These are phyloP conservation scores for Epirrhoe alternata DNA, from an alignment of 2,888 invertebrate genomes.

Conservation along the genomic window DNA sequence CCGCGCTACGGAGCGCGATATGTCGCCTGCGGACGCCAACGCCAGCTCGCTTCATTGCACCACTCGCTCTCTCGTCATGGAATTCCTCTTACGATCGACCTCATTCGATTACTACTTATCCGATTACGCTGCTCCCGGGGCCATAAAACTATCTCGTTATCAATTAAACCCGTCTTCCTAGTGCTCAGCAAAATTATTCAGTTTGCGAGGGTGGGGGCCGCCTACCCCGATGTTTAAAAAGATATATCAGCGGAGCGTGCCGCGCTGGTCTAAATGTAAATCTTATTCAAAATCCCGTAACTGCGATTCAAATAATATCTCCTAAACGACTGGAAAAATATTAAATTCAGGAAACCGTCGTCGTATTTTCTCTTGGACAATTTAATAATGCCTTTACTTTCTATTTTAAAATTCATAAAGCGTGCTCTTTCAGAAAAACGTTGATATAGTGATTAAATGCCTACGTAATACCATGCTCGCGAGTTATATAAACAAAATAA, in stretches of 20 bases:
- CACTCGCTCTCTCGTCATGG: slow-evolving; percentile 7
- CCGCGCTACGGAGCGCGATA: slow-evolving; percentile 49
- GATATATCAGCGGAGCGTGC: slow-evolving; percentile 46
- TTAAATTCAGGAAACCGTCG: slow-evolving; percentile 25
- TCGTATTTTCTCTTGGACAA: slow-evolving; percentile 16
- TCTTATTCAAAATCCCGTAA: slow-evolving; percentile 48
- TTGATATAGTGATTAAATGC: slow-evolving; percentile 14
- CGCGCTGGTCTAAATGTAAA: slow-evolving; percentile 52
- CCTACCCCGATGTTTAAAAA: slow-evolving; percentile 51
- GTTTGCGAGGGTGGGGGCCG: slow-evolving; percentile 44
- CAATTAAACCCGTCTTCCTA: slow-evolving; percentile 25
- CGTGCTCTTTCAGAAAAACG: slow-evolving; percentile 7
- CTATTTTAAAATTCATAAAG: slow-evolving; percentile 30
- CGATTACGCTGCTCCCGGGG: slow-evolving; percentile 32
- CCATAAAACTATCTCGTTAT: slow-evolving; percentile 34
- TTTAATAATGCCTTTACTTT: slow-evolving; percentile 27
- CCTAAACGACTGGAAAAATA: slow-evolving; percentile 30
- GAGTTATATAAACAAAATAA: not conserved
- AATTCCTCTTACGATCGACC: slow-evolving; percentile 34
- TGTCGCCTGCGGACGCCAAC: slow-evolving; percentile 41
- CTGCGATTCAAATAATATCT: slow-evolving; percentile 30
- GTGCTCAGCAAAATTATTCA: slow-evolving; percentile 47
- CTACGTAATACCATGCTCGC: slow-evolving; percentile 9
- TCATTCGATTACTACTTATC: slow-evolving; percentile 41
- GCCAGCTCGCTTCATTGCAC: slow-evolving; percentile 2